Percentiles rank a stretch among this genome's conserved stretches.
Conservation (phyloP, 1,140 invertebrate species). For the Melitaea cinxia region DNA sequence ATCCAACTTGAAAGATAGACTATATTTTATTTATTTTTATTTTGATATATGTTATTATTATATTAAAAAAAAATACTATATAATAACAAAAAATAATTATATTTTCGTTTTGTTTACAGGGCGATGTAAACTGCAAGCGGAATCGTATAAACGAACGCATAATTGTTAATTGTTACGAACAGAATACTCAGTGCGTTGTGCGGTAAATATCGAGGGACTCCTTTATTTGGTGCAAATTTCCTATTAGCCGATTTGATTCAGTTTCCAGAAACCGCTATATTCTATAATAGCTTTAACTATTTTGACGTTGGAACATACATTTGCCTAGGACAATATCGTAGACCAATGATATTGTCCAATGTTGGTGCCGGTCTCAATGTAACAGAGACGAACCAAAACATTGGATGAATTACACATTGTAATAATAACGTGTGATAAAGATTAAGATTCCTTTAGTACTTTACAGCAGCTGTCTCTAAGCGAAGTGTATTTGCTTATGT, state of each 20-base stretch:
- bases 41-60: too few species aligned
- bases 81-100: too few species aligned
- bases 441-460: not conserved
- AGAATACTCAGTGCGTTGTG: conserved; percentile 74
- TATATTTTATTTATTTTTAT: too few species aligned
- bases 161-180: conserved; percentile 29
- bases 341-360: conserved; percentile 2
- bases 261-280: not conserved
- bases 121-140: conserved; percentile 39
- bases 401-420: not conserved
- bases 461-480: not conserved
- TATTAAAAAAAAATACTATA: too few species aligned
- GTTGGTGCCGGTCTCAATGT: conserved; percentile 2
- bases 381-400: not conserved
- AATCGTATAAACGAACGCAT: conserved; percentile 26
- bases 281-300: conserved; percentile 9
- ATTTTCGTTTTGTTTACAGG: conserved; percentile 35
- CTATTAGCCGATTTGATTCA: conserved; percentile 3
- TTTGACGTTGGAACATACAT: not conserved
- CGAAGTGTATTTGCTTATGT: not conserved
- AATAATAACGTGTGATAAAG: not conserved
- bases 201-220: conserved; percentile 5
- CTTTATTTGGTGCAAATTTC: conserved; percentile 1
- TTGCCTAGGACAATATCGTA: not conserved
- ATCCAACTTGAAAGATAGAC: too few species aligned